Evolutionary conservation across 2,797 vertebrate genomes (phyloP).

Genomic region (Nothura maculosa): DNA sequence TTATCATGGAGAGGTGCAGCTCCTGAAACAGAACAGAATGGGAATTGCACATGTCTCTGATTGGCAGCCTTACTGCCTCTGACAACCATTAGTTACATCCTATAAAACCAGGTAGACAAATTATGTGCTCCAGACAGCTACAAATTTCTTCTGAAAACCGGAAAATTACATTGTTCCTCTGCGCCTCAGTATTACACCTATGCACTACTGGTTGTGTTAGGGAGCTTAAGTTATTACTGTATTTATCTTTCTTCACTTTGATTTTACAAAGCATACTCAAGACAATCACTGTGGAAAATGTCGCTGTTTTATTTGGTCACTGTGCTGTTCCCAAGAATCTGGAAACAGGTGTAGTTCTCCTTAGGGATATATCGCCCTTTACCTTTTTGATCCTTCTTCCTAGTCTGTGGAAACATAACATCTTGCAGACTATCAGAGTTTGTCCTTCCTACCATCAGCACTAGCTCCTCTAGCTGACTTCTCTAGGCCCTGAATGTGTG

Average conservation of each 20-base stretch:
- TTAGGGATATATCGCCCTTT: background rate
- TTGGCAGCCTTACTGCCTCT: background rate
- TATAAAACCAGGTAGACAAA: background rate
- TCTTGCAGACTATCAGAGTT: background rate
- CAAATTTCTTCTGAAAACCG: background rate
- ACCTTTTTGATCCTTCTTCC: background rate
- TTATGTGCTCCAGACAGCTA: background rate
- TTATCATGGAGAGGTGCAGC: background rate
- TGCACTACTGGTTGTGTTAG: background rate
- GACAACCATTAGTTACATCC: background rate
- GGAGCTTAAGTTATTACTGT: background rate
- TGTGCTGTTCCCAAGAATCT: background rate
- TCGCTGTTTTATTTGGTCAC: background rate
- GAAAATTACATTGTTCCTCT: background rate
- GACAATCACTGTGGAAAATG: background rate
- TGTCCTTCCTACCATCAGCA: background rate
- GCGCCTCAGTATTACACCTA: background rate
- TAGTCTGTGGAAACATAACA: background rate
- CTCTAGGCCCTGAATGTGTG: background rate
- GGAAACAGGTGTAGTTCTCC: background rate
- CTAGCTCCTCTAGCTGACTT: background rate
- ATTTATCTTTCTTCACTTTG: background rate
- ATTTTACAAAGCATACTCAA: background rate
- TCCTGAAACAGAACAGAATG: slow-evolving; percentile 22
- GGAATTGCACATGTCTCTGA: background rate